Evolutionary conservation across 2,797 vertebrate genomes (phyloP), one percentile per base, ranked within the genome.

Genomic region (Alosa sapidissima): DNA sequence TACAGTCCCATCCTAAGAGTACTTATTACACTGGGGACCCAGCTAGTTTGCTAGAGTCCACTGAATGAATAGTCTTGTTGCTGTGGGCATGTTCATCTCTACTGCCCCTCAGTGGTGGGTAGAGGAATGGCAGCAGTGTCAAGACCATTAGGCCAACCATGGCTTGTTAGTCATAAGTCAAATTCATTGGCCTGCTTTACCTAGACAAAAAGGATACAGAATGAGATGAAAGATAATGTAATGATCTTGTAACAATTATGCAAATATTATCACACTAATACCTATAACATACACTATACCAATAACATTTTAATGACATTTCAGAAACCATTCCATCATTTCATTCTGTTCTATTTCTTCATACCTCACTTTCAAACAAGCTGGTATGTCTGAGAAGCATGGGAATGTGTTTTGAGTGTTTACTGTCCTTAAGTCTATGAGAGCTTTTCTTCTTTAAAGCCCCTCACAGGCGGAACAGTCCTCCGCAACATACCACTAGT

Each of bases 71-170:
- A 14, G 28, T 68, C 36, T 68, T 3, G 41, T 75, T 19, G 68
- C 60, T 33, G 51, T 49, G 45, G 47, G n/a, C 84, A 75, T 33
- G 49, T 5, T 82, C 45, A 81, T 52, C 81, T 85, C 83, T 89
- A 87, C 89, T 91, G 88, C 88, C 89, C 82, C 85, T 88, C 88
- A 86, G 90, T 90, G 90, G 86, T 68, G 60, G 83, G 24, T 28
- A 58, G 45, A 24, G 81, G 28, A 78, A 24, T 36, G 48, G 5
- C 51, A 52, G 28, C 47, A 41, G n/a, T 72, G 65, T 36, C 65
- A 33, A 47, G 41, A 41, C 41, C 41, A 47, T 78, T 47, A 21
- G 0, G 19, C 72, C 45, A 21, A 19, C 72, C 60, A 65, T 47
- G 36, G 36, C 72, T 78, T 78, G 72, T 78, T 78, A 78, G 72